Evolutionary conservation across 2,113 vertebrate species (phyloP).

Genomic region (Hydropotes inermis): DNA sequence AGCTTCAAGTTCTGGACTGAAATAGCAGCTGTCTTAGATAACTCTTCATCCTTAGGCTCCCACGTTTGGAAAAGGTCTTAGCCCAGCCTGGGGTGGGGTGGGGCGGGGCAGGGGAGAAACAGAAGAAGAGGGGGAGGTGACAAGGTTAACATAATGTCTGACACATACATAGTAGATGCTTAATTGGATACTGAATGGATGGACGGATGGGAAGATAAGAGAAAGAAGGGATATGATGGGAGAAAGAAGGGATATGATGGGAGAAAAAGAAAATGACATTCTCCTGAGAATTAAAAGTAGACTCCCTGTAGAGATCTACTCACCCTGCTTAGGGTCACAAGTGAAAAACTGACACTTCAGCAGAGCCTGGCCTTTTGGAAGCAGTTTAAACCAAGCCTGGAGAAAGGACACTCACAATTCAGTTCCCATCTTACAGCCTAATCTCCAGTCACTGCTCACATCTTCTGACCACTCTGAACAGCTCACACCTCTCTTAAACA

Average conservation of each 20-base stretch:
- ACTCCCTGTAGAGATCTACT: not conserved
- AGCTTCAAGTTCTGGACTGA: slow-evolving; percentile 78
- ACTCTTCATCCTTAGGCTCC: slow-evolving; percentile 66
- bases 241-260: not conserved
- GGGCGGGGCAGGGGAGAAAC: not conserved
- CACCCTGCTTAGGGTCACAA: not conserved
- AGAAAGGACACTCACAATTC: not conserved
- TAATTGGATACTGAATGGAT: not conserved
- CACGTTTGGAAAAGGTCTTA: slow-evolving; percentile 57
- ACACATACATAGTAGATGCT: not conserved
- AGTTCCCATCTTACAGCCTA: not conserved
- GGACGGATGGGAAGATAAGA: not conserved
- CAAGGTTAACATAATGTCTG: not conserved
- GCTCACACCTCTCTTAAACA: not conserved
- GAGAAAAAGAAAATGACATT: not conserved
- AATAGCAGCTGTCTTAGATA: slow-evolving; percentile 81
- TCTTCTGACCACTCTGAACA: not conserved
- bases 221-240: not conserved
- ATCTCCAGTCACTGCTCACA: not conserved
- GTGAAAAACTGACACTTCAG: not conserved
- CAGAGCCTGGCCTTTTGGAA: not conserved
- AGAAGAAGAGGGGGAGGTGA: not conserved
- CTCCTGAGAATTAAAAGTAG: slow-evolving; percentile 3
- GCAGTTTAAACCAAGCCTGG: not conserved
- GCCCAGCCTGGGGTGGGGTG: not conserved